Conservation (phyloP, 2,888 invertebrate species). For the Pimpla rufipes region DNA sequence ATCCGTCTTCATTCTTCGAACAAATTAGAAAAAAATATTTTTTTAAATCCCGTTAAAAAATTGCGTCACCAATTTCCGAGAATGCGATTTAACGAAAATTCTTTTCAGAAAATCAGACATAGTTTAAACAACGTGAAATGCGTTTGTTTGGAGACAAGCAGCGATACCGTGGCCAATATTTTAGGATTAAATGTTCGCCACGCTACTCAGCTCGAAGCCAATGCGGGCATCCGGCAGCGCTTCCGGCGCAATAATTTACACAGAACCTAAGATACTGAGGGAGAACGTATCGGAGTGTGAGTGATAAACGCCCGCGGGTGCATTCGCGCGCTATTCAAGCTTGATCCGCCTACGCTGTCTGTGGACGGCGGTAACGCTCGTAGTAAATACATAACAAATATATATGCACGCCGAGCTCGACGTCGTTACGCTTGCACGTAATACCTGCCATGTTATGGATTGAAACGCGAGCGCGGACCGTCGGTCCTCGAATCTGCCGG, state of each 20-base stretch:
- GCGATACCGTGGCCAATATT: background rate
- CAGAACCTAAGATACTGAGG: conserved; percentile 36
- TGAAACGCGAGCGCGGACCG: conserved; percentile 1
- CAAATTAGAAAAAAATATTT: no score
- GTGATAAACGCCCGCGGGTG: conserved; percentile 15
- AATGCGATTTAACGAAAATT: no score
- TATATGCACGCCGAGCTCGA: no score
- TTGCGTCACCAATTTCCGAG: no score
- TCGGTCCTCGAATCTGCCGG: conserved; percentile 2
- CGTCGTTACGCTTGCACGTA: background rate
- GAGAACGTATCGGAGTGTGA: conserved; percentile 1
- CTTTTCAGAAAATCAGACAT: no score
- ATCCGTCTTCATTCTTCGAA: no score
- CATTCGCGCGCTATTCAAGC: conserved; percentile 3
- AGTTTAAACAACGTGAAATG: no score
- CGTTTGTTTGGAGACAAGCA: no score
- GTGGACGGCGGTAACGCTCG: background rate
- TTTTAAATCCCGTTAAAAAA: no score
- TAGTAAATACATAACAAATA: background rate
- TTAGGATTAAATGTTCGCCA: background rate
- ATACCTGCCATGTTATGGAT: background rate
- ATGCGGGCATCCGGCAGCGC: background rate
- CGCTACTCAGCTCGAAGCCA: background rate
- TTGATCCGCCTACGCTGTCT: conserved; percentile 45
- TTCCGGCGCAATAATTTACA: conserved; percentile 34